These are phyloP conservation scores for Dryobota labecula DNA, from an alignment of 2,888 invertebrate species.

Conservation along the genomic window DNA sequence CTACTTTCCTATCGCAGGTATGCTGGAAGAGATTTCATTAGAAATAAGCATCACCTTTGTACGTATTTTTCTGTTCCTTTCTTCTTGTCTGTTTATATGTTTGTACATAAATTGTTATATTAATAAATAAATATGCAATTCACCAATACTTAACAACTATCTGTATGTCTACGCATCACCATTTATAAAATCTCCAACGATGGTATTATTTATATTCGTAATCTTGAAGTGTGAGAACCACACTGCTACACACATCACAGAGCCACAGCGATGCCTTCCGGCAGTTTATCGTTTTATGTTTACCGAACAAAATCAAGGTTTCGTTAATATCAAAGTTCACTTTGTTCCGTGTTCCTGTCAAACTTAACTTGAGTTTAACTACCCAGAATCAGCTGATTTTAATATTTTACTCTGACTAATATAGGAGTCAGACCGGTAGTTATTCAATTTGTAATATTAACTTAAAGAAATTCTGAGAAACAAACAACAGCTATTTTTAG, in stretches of 20 bases:
- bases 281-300: not conserved
- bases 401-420: not conserved
- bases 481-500: not conserved
- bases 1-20: no score
- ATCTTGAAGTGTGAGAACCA: not conserved
- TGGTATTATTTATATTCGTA: slow-evolving; percentile 14
- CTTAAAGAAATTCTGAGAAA: not conserved
- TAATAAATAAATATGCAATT: no score
- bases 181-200: slow-evolving; percentile 12
- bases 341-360: slow-evolving; percentile 14
- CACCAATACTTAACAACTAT: not conserved
- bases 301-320: slow-evolving; percentile 19
- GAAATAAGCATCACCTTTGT: no score
- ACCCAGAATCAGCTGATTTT: not conserved
- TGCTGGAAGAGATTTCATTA: no score
- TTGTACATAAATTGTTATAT: no score
- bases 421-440: not conserved
- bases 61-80: no score
- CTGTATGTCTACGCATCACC: not conserved
- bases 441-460: not conserved
- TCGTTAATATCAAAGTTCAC: slow-evolving; percentile 2
- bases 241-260: no score
- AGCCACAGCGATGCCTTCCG: slow-evolving; percentile 23
- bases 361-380: not conserved
- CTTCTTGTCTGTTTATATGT: no score